Percentiles rank a stretch among this genome's conserved stretches.
phyloP scores from a whole-genome alignment of 2,797 vertebrate genomes.

The Ibycter americanus region DNA sequence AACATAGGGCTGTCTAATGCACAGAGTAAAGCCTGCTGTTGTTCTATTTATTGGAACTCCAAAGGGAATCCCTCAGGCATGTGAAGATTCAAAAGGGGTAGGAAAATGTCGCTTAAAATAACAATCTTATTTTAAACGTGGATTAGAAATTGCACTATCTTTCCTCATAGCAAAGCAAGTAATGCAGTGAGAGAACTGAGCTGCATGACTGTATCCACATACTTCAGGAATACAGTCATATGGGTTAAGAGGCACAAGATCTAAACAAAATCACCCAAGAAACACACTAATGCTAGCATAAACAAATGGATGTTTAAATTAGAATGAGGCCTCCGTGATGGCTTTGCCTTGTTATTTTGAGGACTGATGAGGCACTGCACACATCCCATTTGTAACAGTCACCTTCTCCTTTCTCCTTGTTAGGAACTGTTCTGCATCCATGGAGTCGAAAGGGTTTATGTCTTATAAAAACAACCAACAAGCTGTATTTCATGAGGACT shows the following conservation, averaged over 20 bases:
- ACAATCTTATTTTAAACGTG: constrained; percentile 44
- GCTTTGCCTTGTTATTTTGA: background rate
- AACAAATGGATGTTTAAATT: constrained; percentile 41
- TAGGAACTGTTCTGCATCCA: constrained; percentile 78
- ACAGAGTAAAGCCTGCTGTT: background rate
- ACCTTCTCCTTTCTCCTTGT: constrained; percentile 79
- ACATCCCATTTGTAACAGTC: constrained; percentile 14
- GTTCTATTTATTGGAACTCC: constrained; percentile 27
- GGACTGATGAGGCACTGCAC: constrained; percentile 60
- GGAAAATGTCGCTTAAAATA: constrained; percentile 44
- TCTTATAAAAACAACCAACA: constrained; percentile 19
- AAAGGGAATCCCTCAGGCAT: constrained; percentile 66
- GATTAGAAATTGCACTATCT: background rate
- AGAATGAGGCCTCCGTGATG: background rate
- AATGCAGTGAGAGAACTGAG: background rate
- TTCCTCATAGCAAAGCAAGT: background rate
- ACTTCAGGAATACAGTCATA: background rate
- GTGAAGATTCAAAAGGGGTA: background rate
- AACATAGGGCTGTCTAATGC: background rate
- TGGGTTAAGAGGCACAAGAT: background rate
- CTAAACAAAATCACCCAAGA: constrained; percentile 25
- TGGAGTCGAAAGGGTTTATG: constrained; percentile 35
- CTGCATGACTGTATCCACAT: background rate
- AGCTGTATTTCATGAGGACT: constrained; percentile 11
- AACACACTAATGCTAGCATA: background rate